Evolutionary conservation across 2,888 invertebrate genomes (phyloP), one percentile per base, ranked within the genome.

Genomic region (Operophtera brumata): DNA sequence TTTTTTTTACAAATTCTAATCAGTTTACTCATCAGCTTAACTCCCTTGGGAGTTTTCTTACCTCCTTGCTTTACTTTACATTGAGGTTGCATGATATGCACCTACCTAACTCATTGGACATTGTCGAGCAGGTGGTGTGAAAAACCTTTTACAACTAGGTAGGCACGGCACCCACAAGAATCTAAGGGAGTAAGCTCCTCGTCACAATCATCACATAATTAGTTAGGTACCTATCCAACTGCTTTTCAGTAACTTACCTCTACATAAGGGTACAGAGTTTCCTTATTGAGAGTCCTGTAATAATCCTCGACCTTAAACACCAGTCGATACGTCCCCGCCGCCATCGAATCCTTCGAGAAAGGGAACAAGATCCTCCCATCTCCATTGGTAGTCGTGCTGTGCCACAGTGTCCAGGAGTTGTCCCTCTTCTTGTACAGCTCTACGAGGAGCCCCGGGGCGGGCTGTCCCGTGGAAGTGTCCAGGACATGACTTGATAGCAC

Each of bases 401-500:
- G 93, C 70, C 95, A 90, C 54, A 92, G 89, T 0, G 92, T 92
- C 95, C 96, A 96, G 28, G 91, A 77, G 0, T 92, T 91, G 35
- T 92, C 92, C 50, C 92, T 91, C 28, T 93, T 83, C 75, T 94
- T 93, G 67, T 93, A 94, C 6, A 96, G 79, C 53, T 93, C 93
- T 1, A 95, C 93, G 70, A 92, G 92, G 1, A 96, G 70, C 1
- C 93, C 93, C 0, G 80, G 78, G 0, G 94, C 93, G 0, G 96
- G 94, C 41, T 78, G 75, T 0, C 96, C 96, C 41, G 91, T 91
- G 0, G 94, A 91, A 0, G 93, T 94, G 66, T 96, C 96, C 57
- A 95, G 78, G 0, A 96, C 94, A 75, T 96, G 94, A 0, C 95
- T 94, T 0, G 95, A 94, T 64, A 96, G 89, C 2, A 94, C 91